Percentiles rank a stretch among this genome's conserved stretches.
Conservation (phyloP, 2,888 invertebrate species). For the Theodoxus fluviatilis region DNA sequence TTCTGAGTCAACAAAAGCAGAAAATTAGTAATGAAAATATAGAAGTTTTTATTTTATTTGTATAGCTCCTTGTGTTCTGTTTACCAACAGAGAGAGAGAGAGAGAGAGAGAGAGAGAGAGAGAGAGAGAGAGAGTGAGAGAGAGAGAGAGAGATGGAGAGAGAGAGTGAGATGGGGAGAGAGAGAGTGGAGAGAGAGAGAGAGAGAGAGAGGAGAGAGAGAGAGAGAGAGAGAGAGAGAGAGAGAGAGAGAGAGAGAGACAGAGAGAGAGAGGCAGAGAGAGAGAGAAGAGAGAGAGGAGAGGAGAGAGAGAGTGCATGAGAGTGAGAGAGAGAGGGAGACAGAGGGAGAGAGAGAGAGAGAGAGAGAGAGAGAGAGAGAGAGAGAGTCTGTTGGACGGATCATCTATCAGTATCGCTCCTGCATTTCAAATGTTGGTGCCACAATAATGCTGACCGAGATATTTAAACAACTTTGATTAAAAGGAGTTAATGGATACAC, state of each 20-base stretch:
- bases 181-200: neutral
- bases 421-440: too few relatives aligned
- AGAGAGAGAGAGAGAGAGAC: neutral
- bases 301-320: conserved; percentile 2
- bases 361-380: conserved; percentile 12
- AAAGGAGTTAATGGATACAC: too few relatives aligned
- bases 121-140: neutral
- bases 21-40: too few relatives aligned
- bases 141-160: neutral
- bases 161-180: neutral
- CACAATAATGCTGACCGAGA: too few relatives aligned
- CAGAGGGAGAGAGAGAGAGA: neutral
- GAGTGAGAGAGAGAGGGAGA: neutral
- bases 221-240: neutral
- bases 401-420: neutral
- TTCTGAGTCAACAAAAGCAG: too few relatives aligned
- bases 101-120: neutral
- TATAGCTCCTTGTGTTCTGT: too few relatives aligned
- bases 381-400: neutral
- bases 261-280: neutral
- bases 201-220: neutral
- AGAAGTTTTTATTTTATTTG: too few relatives aligned
- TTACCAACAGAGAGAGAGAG: neutral
- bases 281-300: neutral
- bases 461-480: too few relatives aligned